These are phyloP conservation scores for Acestrorhynchus altus DNA, from an alignment of 2,797 vertebrate genomes.

Conservation along the genomic window DNA sequence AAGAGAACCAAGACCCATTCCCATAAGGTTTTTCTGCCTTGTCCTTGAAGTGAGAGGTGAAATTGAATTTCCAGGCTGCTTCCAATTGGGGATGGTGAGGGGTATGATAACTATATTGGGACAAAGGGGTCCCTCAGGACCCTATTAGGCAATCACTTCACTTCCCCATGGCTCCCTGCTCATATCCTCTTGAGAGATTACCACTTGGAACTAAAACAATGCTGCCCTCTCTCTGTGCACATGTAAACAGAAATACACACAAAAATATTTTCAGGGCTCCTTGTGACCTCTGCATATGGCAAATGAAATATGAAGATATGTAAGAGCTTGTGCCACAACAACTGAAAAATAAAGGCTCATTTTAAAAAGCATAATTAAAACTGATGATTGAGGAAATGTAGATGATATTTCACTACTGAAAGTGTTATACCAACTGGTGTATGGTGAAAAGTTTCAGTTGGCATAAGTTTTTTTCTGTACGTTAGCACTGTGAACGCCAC, in stretches of 20 bases:
- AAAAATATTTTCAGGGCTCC: no score
- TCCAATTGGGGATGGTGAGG: neutral
- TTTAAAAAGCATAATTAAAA: no score
- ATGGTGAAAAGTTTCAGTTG: no score
- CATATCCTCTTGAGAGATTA: slow-evolving; percentile 22
- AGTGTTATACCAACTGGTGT: no score
- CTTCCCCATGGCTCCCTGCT: slow-evolving; percentile 6
- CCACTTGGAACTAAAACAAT: slow-evolving; percentile 8
- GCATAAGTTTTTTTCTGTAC: no score
- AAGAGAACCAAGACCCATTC: neutral
- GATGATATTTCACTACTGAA: no score
- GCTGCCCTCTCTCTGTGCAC: slow-evolving; percentile 17
- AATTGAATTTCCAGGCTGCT: slow-evolving; percentile 28
- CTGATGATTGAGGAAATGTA: no score
- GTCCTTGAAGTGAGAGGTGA: slow-evolving; percentile 12
- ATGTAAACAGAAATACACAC: neutral
- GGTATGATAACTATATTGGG: slow-evolving; percentile 6
- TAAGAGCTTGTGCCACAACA: no score
- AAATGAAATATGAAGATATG: no score
- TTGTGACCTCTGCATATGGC: no score
- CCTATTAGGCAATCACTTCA: slow-evolving; percentile 11
- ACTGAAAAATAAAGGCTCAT: no score
- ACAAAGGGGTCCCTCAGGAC: slow-evolving; percentile 17
- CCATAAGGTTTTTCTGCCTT: slow-evolving; percentile 19
- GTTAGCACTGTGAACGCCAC: no score